Evolutionary conservation across 2,797 vertebrate species (phyloP), one percentile per base, ranked within the genome.

Genomic region (Micrastur ruficollis): DNA sequence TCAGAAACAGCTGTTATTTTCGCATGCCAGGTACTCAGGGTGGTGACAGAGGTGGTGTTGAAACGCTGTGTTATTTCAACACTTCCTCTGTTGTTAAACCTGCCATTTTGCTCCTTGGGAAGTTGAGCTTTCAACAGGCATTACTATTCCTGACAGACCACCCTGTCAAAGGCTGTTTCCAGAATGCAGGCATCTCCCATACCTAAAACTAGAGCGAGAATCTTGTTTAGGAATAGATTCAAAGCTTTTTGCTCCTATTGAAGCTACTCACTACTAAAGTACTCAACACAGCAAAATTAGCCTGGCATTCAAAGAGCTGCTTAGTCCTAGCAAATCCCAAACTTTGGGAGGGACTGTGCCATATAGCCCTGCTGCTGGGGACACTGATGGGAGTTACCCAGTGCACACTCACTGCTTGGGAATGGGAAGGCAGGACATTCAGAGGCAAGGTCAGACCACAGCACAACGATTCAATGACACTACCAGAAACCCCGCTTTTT

Each of bases 1-100:
- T 90, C 14, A 0, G 46, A 68, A 96, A 42, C 68, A 85, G 38
- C 59, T 96, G 87, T 66, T 93, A 50, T 23, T 55, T 65, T 90
- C 8, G 3, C 56, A 55, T 71, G 71, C 70, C 74, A 95, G 83
- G 86, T 94, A 71, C 26, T 50, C 44, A 12, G 56, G 32, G 32
- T n/a, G 34, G 52, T 71, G 52, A 76, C 19, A 82, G 44, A 47
- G 71, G 86, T 93, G 36, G 71, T 85, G 74, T 38, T 82, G 90
- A 93, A 95, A 56, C 5, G 26, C 23, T 22, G 31, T 68, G 63
- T 42, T 68, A 70, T 50, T 74, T 76, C 44, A 93, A 80, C 26
- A 50, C 19, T 81, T 78, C 46, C 71, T 29, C 56, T 78, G 36
- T 58, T 92, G 27, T 56, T 89, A 89, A 87, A 90, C 29, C 56